Conservation (phyloP, 92 coral and sea anemone genomes). For the Zoanthus solanderi region DNA sequence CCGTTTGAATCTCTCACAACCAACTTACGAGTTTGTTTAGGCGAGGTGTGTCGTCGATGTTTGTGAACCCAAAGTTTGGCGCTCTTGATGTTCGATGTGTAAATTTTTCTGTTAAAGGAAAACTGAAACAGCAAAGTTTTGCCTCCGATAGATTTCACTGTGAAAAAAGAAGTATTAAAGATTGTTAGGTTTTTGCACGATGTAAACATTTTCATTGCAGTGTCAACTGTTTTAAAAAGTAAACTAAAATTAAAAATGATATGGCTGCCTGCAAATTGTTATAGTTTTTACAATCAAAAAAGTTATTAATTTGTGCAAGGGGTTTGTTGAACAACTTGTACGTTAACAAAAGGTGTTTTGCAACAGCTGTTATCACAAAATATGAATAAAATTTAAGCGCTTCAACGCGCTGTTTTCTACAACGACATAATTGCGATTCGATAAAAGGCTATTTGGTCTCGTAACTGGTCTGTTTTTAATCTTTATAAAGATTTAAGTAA, state of each 20-base stretch:
- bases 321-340: too few relatives aligned
- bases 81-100: background rate
- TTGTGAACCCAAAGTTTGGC: slow-evolving; percentile 34
- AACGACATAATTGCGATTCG: background rate
- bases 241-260: background rate
- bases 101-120: background rate
- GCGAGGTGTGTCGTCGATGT: background rate
- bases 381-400: background rate
- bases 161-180: background rate
- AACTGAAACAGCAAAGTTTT: background rate
- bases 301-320: too few relatives aligned
- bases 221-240: background rate
- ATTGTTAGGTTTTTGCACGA: background rate
- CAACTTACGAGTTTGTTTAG: slow-evolving; percentile 10
- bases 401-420: background rate
- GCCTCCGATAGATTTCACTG: background rate
- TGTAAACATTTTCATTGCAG: background rate
- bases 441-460: background rate
- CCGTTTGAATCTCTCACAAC: background rate
- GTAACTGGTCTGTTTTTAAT: background rate
- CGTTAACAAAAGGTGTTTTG: too few relatives aligned
- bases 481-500: background rate
- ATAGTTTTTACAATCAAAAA: too few relatives aligned
- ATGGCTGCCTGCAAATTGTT: too few relatives aligned
- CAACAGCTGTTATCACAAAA: too few relatives aligned